Percentiles rank a stretch among this genome's conserved stretches.
Conservation (phyloP, 2,888 invertebrate genomes). For the Caenorhabditis sp. region DNA sequence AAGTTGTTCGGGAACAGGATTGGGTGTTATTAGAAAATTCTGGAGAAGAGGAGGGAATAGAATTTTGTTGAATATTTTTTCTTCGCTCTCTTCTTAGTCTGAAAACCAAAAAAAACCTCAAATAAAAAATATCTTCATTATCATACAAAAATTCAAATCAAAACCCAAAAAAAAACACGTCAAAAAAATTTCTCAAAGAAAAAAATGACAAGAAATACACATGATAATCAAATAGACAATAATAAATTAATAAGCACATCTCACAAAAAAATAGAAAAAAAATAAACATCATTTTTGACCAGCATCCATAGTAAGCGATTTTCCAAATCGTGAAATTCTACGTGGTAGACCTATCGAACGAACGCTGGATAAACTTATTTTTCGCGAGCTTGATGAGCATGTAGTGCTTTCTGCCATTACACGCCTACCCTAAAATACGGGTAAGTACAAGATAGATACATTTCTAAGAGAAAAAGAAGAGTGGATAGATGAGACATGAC, state of each 20-base stretch:
- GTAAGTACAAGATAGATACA: slow-evolving; percentile 12
- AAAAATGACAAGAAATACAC: slow-evolving; percentile 3
- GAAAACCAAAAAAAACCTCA: too few species aligned
- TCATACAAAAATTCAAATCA: background rate
- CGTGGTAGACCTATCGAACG: slow-evolving; percentile 65
- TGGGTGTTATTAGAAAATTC: background rate
- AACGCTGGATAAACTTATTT: slow-evolving; percentile 67
- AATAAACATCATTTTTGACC: slow-evolving; percentile 35
- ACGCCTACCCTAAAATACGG: slow-evolving; percentile 41
- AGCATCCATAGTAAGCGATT: slow-evolving; percentile 66
- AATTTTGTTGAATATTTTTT: too few species aligned
- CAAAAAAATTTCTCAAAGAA: slow-evolving; percentile 8
- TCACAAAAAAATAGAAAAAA: slow-evolving; percentile 2
- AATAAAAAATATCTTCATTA: too few species aligned
- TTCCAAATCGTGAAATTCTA: slow-evolving; percentile 65
- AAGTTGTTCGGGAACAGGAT: background rate
- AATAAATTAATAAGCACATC: background rate
- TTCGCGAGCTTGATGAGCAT: slow-evolving; percentile 48
- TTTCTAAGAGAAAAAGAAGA: background rate
- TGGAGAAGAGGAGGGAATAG: too few species aligned
- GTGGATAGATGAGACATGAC: background rate
- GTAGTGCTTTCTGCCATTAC: slow-evolving; percentile 31
- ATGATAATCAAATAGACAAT: too few species aligned
- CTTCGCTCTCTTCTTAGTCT: too few species aligned
- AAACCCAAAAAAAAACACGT: background rate